These are phyloP conservation scores for Dermochelys coriacea DNA, from an alignment of 2,797 vertebrate species.

Conservation along the genomic window DNA sequence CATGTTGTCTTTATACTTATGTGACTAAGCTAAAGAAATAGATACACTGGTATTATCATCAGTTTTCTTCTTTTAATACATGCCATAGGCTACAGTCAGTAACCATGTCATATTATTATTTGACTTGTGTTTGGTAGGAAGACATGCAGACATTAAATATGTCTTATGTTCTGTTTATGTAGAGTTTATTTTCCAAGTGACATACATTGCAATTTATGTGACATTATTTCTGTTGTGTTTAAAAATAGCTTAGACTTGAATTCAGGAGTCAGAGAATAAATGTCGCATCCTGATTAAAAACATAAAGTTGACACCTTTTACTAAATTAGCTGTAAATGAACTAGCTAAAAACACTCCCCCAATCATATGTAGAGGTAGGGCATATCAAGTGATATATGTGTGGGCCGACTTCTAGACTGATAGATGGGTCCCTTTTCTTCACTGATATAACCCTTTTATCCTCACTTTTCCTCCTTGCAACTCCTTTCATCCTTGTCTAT, in stretches of 20 bases:
- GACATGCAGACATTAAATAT: accelerated
- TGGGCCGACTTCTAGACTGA: not conserved
- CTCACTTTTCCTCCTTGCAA: not conserved
- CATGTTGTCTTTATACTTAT: not conserved
- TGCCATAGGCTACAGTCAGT: not conserved
- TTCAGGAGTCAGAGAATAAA: not conserved
- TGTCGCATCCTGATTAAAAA: not conserved
- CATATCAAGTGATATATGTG: not conserved
- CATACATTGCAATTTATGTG: not conserved
- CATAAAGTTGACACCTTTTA: not conserved
- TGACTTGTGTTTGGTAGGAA: not conserved
- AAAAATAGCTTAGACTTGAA: not conserved
- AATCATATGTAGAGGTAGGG: too few species aligned
- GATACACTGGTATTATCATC: not conserved
- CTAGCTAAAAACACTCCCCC: not conserved
- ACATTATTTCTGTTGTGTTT: not conserved
- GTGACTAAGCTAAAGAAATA: not conserved
- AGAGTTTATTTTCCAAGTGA: not conserved
- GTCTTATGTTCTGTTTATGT: not conserved
- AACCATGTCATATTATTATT: not conserved
- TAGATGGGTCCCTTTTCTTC: not conserved
- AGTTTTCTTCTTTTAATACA: not conserved
- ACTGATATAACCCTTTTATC: not conserved
- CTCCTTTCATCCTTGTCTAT: not conserved
- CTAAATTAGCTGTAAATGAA: not conserved